Conservation (phyloP, 2,888 invertebrate genomes). For the Argyresthia goedartella region DNA sequence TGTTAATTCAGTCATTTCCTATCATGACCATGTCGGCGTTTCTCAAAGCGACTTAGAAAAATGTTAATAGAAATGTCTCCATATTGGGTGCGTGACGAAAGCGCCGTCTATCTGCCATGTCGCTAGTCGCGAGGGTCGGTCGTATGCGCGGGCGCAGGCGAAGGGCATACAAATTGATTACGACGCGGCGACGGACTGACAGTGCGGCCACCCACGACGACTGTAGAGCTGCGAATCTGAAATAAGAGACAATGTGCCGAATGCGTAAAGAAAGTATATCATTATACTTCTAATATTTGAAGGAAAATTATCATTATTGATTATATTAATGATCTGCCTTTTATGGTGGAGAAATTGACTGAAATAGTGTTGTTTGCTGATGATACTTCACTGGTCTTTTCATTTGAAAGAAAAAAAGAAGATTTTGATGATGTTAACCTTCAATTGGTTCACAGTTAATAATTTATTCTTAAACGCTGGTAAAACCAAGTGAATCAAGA, state of each 20-base stretch:
- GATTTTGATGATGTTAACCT: no score
- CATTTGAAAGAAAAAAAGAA: no score
- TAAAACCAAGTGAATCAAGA: no score
- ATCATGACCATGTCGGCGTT: background rate
- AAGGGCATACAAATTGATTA: constrained; percentile 67
- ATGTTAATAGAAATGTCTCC: constrained; percentile 13
- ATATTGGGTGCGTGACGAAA: constrained; percentile 52
- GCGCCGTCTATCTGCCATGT: constrained; percentile 33
- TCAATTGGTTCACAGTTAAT: no score
- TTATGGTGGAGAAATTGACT: no score
- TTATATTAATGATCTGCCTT: no score
- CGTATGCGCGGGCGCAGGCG: constrained; percentile 29
- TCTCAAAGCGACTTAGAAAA: constrained; percentile 15
- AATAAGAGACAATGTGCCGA: constrained; percentile 17
- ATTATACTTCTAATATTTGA: no score
- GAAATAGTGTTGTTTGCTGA: no score
- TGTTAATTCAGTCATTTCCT: no score
- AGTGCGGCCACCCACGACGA: constrained; percentile 54
- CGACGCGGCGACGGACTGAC: constrained; percentile 44
- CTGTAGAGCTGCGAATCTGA: constrained; percentile 24
- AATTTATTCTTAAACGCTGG: no score
- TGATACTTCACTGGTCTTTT: no score
- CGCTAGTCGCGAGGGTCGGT: constrained; percentile 17
- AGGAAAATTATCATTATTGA: no score
- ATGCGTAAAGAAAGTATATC: background rate